Percentiles rank a stretch among this genome's conserved stretches.
Conservation (phyloP, 2,888 invertebrate species). For the Fissipunctia ypsillon region DNA sequence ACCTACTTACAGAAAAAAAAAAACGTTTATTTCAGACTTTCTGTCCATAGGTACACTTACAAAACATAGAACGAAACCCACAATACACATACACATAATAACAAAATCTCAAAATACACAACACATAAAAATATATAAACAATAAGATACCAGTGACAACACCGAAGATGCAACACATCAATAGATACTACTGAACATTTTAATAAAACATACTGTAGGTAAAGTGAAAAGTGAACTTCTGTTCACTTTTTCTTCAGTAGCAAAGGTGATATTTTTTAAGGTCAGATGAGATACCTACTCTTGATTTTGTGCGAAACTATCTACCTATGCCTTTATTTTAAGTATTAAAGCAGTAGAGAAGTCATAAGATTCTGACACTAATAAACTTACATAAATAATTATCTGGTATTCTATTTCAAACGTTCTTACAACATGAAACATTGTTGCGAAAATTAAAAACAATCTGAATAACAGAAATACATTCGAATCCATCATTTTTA, state of each 20-base stretch:
- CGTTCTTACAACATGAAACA: background rate
- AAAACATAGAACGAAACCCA: too few relatives aligned
- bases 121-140: too few relatives aligned
- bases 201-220: background rate
- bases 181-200: background rate
- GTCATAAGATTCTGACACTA: background rate
- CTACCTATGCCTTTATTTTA: background rate
- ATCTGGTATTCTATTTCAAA: background rate
- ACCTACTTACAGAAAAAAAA: too few relatives aligned
- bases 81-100: too few relatives aligned
- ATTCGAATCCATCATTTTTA: conserved; percentile 22
- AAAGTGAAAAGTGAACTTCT: background rate
- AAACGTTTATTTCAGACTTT: too few relatives aligned
- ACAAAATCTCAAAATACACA: too few relatives aligned
- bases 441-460: conserved; percentile 7
- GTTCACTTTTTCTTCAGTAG: background rate
- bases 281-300: background rate
- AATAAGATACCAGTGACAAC: too few relatives aligned
- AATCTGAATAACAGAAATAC: background rate
- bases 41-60: too few relatives aligned
- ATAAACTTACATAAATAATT: background rate
- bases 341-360: background rate
- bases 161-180: too few relatives aligned
- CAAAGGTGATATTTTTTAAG: background rate
- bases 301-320: background rate